Conservation (phyloP, 2,113 vertebrate species). For the Crotophaga sulcirostris region DNA sequence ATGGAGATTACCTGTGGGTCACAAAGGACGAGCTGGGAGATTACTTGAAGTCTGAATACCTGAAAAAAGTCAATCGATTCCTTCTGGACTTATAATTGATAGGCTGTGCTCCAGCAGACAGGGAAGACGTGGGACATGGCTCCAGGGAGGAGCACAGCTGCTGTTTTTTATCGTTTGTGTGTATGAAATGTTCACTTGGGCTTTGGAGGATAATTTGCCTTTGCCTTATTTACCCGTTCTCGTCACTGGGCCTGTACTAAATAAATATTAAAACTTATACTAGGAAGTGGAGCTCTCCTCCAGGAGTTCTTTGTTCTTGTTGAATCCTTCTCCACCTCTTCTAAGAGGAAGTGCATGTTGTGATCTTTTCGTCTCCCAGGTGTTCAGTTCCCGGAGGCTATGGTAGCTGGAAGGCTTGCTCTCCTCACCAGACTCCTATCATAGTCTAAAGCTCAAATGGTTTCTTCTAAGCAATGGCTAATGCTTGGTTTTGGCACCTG, state of each 20-base stretch:
- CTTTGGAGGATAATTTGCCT: constrained; percentile 55
- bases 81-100: constrained; percentile 78
- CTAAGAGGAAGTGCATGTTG: neutral
- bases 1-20: constrained; percentile 82
- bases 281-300: neutral
- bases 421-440: neutral
- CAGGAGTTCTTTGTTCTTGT: constrained; percentile 36
- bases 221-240: constrained; percentile 27
- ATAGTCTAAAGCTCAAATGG: neutral
- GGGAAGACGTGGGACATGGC: neutral
- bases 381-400: neutral
- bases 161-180: neutral
- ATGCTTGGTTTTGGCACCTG: neutral
- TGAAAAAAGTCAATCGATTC: constrained; percentile 85
- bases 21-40: constrained; percentile 85
- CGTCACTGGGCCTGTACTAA: constrained; percentile 6
- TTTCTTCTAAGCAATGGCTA: neutral
- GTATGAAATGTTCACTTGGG: neutral
- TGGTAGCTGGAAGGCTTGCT: neutral
- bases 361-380: neutral
- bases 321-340: constrained; percentile 12
- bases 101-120: neutral
- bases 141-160: neutral
- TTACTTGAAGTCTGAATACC: constrained; percentile 87
- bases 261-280: constrained; percentile 60